Base-by-base conservation (phyloP, 1,140 invertebrate species). In the Nomia melanderi region DNA sequence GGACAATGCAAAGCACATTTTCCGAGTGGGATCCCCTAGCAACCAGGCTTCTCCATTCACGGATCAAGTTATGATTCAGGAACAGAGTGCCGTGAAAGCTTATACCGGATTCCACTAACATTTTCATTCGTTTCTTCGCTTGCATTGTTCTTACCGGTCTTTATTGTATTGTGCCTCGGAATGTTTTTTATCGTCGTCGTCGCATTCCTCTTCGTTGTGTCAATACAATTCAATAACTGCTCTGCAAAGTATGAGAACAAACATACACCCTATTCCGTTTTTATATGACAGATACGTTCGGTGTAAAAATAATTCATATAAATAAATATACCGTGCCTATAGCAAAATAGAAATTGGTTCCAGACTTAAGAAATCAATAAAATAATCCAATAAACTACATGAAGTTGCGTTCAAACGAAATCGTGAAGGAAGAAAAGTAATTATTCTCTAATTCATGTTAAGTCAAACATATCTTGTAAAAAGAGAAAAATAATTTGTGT, bases 81-180 rank as follows among this genome's bases (percentile, higher is more conserved):
- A 25, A 41, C 36, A 31, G 33, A 50, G n/a, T n/a, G 7, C 20
- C 36, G 5, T 14, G 20, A 59, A 56, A 74, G 39, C 50, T 74
- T 56, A 56, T 74, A 65, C 29, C 62, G 31, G 25, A 74, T 41
- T 44, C 50, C 29, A 27, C 27, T 44, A 50, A 74, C 71, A 36
- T 33, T 36, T 36, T 74, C 14, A 65, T 31, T 56, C 3, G 25
- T 41, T 23, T 29, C 60, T 54, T 54, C n/a, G 9, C 23, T n/a
- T n/a, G 20, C 20, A 20, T 20, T 1, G 14, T 47, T 47, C 20
- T 47, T 47, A 47, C 44, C 1, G 6, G 4, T n/a, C 11, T n/a
- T 59, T 6, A 9, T 59, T 0, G 20, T 20, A 50, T 50, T 12
- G 60, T 53, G 36, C 33, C 2, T 31, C n/a, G 11, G 14, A 25